Evolutionary conservation across 2,888 invertebrate genomes (phyloP), one percentile per base, ranked within the genome.

Genomic region (Ischnura elegans): DNA sequence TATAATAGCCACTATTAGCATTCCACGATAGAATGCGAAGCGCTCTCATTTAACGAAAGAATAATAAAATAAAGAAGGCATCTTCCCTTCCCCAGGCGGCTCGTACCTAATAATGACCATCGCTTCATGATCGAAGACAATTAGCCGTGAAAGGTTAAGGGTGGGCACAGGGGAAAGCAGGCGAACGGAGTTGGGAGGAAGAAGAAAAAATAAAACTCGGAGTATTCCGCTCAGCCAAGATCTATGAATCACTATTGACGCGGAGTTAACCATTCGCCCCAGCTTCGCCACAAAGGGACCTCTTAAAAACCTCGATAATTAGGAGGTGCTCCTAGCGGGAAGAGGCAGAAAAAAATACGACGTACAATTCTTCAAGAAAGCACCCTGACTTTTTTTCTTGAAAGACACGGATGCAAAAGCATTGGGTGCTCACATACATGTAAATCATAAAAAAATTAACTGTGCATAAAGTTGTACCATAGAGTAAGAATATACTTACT

Each of bases 161-260:
- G 61, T 25, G 25, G 61, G 25, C 25, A 25, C 25, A 1, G 36
- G 76, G 36, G 36, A 76, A 5, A n/a, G 76, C 51, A 6, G 36
- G 76, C 4, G 29, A 36, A 76, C 0, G 76, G n/a, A 36, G 36
- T 1, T 76, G n/a, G 76, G 16, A 29, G 36, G 29, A 76, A 76
- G 36, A 16, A 25, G 76, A 36, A 29, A 76, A 66, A 76, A 76
- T 36, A 16, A 36, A 36, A 76, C 36, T 36, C 76, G 10, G 76
- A 36, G 36, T 25, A 10, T 6, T 36, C 76, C 36, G 36, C 36
- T 76, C 36, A 76, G 76, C 76, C 36, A 36, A 10, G 36, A 36
- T 76, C 76, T 76, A 76, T 76, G 76, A 76, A 76, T 76, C 76
- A 76, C 76, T 76, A 76, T 76, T 76, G 76, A 76, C 76, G 76